Conservation (phyloP, 2,888 invertebrate genomes). For the Nephrotoma appendiculata region DNA sequence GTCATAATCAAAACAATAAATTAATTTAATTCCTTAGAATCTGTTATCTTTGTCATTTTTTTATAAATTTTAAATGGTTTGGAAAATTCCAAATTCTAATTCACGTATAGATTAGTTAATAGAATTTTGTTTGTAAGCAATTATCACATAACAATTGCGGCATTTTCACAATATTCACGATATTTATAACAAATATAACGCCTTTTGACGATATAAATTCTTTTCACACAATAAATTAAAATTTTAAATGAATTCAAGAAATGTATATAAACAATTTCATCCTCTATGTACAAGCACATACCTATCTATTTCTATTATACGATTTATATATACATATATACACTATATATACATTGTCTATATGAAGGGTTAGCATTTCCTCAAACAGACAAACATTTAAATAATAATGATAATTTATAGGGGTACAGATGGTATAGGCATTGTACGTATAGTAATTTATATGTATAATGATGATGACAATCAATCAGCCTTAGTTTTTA, state of each 20-base stretch:
- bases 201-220: neutral
- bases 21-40: too few species aligned
- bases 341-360: neutral
- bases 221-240: neutral
- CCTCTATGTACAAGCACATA: neutral
- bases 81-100: too few species aligned
- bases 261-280: neutral
- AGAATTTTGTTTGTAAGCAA: neutral
- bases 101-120: too few species aligned
- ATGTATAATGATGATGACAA: neutral
- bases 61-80: too few species aligned
- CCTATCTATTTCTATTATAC: neutral
- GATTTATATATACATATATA: neutral
- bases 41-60: too few species aligned
- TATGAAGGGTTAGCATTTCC: neutral
- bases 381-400: neutral
- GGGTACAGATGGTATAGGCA: neutral
- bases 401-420: neutral
- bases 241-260: neutral
- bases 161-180: neutral
- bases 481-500: neutral
- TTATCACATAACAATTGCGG: neutral
- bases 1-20: too few species aligned
- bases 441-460: neutral
- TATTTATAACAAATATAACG: neutral